phyloP scores from a whole-genome alignment of 1,140 invertebrate species.

The Mylabris phalerata region DNA sequence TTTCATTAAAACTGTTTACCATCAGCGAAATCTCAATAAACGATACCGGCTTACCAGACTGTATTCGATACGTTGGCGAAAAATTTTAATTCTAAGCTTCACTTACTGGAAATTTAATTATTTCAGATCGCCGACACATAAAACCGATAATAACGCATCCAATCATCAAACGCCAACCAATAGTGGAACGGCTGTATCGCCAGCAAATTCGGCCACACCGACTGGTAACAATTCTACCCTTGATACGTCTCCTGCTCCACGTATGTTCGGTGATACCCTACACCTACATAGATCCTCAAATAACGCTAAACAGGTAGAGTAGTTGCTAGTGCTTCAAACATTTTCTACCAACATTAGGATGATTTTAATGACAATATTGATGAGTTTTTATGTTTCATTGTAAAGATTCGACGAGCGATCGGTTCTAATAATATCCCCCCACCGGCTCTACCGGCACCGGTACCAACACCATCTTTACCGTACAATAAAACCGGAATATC shows the following conservation, averaged over 20 bases:
- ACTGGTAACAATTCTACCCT: conserved; percentile 47
- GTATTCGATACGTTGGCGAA: too few species aligned
- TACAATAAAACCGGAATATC: conserved; percentile 42
- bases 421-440: conserved; percentile 50
- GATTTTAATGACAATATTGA: not conserved
- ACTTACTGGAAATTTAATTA: too few species aligned
- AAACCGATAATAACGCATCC: conserved; percentile 20
- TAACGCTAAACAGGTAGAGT: conserved; percentile 46
- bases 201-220: conserved; percentile 41
- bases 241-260: conserved; percentile 44
- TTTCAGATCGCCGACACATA: conserved; percentile 35
- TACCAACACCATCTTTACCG: conserved; percentile 48
- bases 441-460: conserved; percentile 57
- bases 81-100: too few species aligned
- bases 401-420: conserved; percentile 44
- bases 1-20: too few species aligned
- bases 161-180: conserved; percentile 26
- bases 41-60: too few species aligned
- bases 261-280: conserved; percentile 55
- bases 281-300: conserved; percentile 43
- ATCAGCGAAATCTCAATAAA: too few species aligned
- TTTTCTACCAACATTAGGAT: not conserved
- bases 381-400: conserved; percentile 16
- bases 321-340: conserved; percentile 11
- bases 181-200: conserved; percentile 22